A percentile compares a stretch with the other conserved stretches of the same genome.
Conservation (phyloP, 2,113 vertebrate genomes). For the Ariopsis seemanni region DNA sequence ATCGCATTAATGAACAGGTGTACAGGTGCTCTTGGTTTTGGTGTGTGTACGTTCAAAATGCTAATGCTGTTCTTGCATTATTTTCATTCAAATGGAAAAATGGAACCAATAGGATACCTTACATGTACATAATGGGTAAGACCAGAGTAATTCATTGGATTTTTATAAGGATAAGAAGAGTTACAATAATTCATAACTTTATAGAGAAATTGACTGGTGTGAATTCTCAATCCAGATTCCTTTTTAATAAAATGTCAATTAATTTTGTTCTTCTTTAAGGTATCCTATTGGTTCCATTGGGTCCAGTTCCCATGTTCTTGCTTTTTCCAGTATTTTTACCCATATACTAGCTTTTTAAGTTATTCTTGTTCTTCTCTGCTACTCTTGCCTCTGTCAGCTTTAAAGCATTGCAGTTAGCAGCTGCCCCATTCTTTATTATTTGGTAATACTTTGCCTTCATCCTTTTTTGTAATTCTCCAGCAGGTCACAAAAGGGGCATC, state of each 20-base stretch:
- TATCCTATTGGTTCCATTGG: neutral
- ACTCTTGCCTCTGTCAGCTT: neutral
- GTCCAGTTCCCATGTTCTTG: neutral
- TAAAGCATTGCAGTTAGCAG: neutral
- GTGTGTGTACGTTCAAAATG: neutral
- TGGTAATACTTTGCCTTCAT: constrained; percentile 46
- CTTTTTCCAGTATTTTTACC: neutral
- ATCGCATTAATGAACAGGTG: neutral
- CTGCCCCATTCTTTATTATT: constrained; percentile 13
- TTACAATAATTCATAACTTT: neutral
- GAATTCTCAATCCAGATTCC: neutral
- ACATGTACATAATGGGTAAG: neutral
- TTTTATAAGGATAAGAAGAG: neutral
- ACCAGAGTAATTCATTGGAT: neutral
- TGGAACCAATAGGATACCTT: too few relatives aligned
- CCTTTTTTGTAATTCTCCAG: constrained; percentile 34
- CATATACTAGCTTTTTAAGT: neutral
- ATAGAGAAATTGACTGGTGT: neutral
- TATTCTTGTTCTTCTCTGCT: neutral
- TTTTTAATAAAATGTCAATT: neutral
- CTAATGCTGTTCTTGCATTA: neutral
- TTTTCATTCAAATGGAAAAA: neutral
- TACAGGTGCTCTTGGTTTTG: neutral
- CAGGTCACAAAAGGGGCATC: constrained; percentile 37
- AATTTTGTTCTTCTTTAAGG: neutral